Percentiles rank a stretch among this genome's conserved stretches.
phyloP scores from a whole-genome alignment of 2,113 vertebrate genomes.

The Chionomys nivalis region DNA sequence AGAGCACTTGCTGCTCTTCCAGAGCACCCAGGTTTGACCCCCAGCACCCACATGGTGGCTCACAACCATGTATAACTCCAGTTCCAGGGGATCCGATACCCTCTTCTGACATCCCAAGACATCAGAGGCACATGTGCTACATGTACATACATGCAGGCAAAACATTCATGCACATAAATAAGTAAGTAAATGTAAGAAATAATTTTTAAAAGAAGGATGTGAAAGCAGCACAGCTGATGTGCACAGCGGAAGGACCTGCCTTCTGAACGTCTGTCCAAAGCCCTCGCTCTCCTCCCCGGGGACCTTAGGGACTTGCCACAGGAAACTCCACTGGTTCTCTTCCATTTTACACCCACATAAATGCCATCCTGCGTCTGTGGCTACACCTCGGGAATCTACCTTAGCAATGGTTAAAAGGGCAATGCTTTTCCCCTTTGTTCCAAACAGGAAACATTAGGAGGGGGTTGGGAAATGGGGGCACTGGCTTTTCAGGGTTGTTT shows the following conservation, averaged over 20 bases:
- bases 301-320: background rate
- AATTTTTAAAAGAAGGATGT: background rate
- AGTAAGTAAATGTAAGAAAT: too few relatives aligned
- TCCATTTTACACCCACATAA: background rate
- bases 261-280: background rate
- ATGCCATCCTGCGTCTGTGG: background rate
- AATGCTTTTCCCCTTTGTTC: background rate
- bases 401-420: background rate
- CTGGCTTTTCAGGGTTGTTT: background rate
- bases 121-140: background rate
- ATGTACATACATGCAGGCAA: background rate
- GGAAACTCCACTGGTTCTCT: background rate
- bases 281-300: background rate
- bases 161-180: background rate
- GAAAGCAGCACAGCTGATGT: background rate
- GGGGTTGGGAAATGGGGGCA: background rate
- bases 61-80: background rate
- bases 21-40: background rate
- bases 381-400: rapidly evolving
- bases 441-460: rapidly evolving
- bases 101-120: background rate
- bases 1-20: background rate
- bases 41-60: background rate
- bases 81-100: background rate
- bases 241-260: background rate